Conservation (phyloP, 30 jellyfish, hydroid and myxozoan genomes). For the Cassiopea xamachana region DNA sequence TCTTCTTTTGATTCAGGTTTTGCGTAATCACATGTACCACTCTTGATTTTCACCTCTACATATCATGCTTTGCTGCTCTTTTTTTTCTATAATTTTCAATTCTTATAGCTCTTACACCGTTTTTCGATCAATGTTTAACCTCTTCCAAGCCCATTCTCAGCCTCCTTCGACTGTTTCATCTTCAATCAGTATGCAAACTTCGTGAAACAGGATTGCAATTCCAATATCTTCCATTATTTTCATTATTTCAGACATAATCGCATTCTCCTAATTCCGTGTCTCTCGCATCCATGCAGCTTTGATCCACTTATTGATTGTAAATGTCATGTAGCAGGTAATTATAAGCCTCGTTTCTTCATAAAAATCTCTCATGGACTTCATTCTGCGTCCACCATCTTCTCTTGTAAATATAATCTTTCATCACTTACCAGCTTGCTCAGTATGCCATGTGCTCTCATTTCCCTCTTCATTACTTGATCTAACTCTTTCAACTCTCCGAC, state of each 20-base stretch:
- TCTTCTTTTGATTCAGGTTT: neutral
- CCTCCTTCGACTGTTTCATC: neutral
- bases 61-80: neutral
- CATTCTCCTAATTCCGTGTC: neutral
- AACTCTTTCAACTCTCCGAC: neutral
- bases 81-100: neutral
- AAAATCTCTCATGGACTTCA: conserved; percentile 3
- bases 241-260: neutral
- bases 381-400: conserved; percentile 19
- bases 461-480: neutral
- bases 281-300: conserved; percentile 4
- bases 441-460: neutral
- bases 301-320: neutral
- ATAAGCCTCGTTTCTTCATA: neutral
- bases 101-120: neutral
- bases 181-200: neutral
- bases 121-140: neutral
- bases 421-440: neutral
- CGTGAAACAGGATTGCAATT: neutral
- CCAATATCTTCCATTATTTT: neutral
- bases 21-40: neutral
- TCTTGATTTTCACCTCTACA: neutral
- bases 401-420: neutral
- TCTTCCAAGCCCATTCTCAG: neutral
- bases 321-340: neutral